phyloP scores from a whole-genome alignment of 2,113 vertebrate genomes.

The Lepidiolamprologus cunningtoni region DNA sequence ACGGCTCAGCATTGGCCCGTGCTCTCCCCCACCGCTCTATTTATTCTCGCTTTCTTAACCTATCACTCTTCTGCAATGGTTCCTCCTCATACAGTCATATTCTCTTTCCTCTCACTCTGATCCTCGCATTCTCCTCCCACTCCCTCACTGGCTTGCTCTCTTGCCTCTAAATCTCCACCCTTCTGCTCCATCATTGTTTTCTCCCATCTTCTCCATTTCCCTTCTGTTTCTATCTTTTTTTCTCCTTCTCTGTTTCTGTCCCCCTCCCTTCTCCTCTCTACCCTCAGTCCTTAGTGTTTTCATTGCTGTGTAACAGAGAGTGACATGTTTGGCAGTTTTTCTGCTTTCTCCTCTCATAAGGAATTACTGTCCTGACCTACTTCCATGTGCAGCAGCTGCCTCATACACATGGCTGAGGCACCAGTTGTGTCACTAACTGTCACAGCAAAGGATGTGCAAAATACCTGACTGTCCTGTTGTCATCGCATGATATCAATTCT shows the following conservation, averaged over 20 bases:
- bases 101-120: neutral
- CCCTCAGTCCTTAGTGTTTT: neutral
- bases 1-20: neutral
- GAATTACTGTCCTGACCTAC: constrained; percentile 46
- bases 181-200: neutral
- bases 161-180: constrained; percentile 7
- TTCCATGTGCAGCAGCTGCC: constrained; percentile 28
- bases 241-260: neutral
- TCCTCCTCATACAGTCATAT: neutral
- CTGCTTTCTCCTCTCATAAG: constrained; percentile 29
- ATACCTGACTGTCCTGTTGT: neutral
- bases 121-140: neutral
- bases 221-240: neutral
- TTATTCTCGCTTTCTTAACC: neutral
- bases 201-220: neutral
- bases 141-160: neutral
- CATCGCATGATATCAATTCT: neutral
- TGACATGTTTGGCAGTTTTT: constrained; percentile 36
- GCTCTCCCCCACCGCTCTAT: neutral
- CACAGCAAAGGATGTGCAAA: neutral
- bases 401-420: neutral
- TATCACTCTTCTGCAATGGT: neutral
- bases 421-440: neutral
- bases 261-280: neutral
- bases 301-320: constrained; percentile 27